A percentile compares a stretch with the other conserved stretches of the same genome.
Conservation (phyloP, 2,113 vertebrate genomes). For the Mobula birostris region DNA sequence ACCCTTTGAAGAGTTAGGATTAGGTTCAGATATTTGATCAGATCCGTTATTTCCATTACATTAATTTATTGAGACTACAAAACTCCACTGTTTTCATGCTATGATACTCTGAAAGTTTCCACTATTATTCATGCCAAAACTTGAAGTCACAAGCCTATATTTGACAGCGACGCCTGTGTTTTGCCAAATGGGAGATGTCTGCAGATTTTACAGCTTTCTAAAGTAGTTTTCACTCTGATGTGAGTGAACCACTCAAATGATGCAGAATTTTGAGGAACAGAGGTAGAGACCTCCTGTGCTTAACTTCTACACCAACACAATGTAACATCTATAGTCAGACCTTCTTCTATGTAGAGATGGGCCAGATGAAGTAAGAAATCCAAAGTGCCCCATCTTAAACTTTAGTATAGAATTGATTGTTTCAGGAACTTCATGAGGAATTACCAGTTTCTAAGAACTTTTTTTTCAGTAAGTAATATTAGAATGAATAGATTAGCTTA, state of each 20-base stretch:
- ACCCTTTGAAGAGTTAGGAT: background rate
- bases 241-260: background rate
- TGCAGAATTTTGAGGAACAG: background rate
- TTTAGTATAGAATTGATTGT: background rate
- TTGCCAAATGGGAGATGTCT: background rate
- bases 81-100: background rate
- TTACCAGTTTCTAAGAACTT: background rate
- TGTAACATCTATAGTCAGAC: too few relatives aligned
- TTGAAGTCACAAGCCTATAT: slow-evolving; percentile 21
- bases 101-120: slow-evolving; percentile 23
- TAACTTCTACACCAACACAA: background rate
- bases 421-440: background rate
- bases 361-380: background rate
- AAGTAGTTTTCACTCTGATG: background rate
- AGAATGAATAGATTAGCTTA: background rate
- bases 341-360: too few relatives aligned
- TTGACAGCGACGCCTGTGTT: slow-evolving; percentile 22
- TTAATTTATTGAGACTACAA: slow-evolving; percentile 29
- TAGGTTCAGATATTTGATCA: slow-evolving; percentile 16
- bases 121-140: background rate
- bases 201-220: slow-evolving; percentile 10
- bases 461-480: background rate
- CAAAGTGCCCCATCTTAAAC: background rate
- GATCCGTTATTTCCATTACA: slow-evolving; percentile 21
- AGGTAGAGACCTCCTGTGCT: background rate